Percentiles rank a stretch among this genome's conserved stretches.
These are phyloP conservation scores for Setipinna tenuifilis DNA, from an alignment of 2,797 vertebrate genomes.

Conservation along the genomic window DNA sequence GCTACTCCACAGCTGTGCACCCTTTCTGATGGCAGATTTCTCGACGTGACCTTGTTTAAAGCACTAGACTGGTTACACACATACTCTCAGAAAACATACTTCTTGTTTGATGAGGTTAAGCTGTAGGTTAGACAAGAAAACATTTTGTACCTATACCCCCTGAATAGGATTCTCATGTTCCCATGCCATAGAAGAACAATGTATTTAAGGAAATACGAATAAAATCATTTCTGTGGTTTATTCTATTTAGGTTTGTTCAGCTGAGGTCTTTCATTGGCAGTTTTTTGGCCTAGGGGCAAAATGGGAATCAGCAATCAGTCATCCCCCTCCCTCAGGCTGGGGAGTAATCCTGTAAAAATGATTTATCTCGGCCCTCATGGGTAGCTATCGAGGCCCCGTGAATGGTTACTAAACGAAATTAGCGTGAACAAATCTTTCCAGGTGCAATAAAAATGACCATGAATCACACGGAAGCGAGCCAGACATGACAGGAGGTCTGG, in stretches of 20 bases:
- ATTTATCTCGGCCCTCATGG: constrained; percentile 38
- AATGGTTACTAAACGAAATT: constrained; percentile 41
- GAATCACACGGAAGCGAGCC: constrained; percentile 35
- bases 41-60: neutral
- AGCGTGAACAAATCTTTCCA: constrained; percentile 33
- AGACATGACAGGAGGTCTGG: constrained; percentile 46
- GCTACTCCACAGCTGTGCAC: neutral
- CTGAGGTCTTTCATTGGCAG: neutral
- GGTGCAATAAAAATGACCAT: constrained; percentile 38
- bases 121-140: neutral
- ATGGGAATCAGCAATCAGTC: neutral
- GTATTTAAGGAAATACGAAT: neutral
- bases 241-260: neutral
- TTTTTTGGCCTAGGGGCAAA: neutral
- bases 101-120: neutral
- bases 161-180: neutral
- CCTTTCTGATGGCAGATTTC: neutral
- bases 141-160: neutral
- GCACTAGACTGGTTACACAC: neutral
- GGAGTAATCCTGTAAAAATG: constrained; percentile 23
- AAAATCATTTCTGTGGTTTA: neutral
- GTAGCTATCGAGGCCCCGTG: constrained; percentile 29
- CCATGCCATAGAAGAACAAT: neutral
- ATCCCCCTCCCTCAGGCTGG: neutral
- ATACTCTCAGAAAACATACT: neutral